Base-by-base conservation (phyloP, 2,888 invertebrate genomes). In the Caenorhabditis sulstoni region DNA sequence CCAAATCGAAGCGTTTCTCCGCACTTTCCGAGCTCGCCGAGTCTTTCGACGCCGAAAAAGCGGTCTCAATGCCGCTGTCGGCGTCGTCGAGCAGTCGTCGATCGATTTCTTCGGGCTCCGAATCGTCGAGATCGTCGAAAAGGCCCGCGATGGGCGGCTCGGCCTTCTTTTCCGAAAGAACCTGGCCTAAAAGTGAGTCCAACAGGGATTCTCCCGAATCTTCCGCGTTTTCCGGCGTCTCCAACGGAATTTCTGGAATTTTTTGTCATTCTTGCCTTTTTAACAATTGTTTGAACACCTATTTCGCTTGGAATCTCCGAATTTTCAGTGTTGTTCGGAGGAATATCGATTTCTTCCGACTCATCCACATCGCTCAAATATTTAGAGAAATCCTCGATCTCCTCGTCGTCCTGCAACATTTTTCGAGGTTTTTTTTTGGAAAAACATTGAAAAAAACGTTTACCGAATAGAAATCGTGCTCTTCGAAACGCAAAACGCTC, bases 401-500 rank as follows among this genome's bases (percentile, higher is more conserved):
- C 18, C 4, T 75, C 67, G 18, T 47, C 41, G 22, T 67, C 67
- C 67, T 76, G 45, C 23, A 52, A 62, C 22, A n/a, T 41, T 12
- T 23, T 20, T 52, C 23, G 0, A 8, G 8, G 4, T 18, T 18
- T 44, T 14, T 41, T 14, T 14, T 41, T 8, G 41, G 11, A 11
- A 41, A 41, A 41, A 44, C 3, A 11, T 41, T 2, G 4, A 41
- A 41, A 41, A 8, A 20, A 44, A 59, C 18, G 61, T 61, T 55
- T 14, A 76, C 76, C 29, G 57, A 18, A 23, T 61, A 66, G 22
- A 66, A 74, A 53, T 74, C 74, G 9, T n/a, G n/a, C 29, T 74
- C 74, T 22, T 59, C 66, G 2, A 74, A 44, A 3, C 16, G 39
- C 22, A 52, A 53, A 9, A 29, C 4, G 4, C 7, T 7, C 29